Percentiles rank a stretch among this genome's conserved stretches.
phyloP scores from a whole-genome alignment of 2,113 vertebrate genomes.

The Elephantulus edwardii region DNA sequence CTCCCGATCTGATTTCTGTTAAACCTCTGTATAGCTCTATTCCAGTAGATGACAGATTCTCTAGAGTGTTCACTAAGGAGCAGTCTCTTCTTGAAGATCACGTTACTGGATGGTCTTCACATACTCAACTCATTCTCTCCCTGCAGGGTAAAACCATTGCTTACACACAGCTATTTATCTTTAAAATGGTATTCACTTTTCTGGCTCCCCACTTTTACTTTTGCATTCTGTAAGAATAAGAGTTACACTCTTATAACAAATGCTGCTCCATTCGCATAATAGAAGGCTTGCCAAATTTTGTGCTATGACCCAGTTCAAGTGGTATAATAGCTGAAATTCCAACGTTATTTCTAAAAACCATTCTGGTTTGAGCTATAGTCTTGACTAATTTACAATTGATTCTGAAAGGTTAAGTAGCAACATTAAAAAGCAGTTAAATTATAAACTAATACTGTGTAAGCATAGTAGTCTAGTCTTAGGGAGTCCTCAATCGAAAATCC shows the following conservation, averaged over 20 bases:
- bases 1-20: too few relatives aligned
- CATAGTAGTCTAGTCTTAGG: not conserved
- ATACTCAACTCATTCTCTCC: not conserved
- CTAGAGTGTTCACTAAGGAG: not conserved
- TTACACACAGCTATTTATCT: not conserved
- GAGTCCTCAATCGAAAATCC: not conserved
- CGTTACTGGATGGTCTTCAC: not conserved
- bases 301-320: not conserved
- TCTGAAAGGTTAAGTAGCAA: not conserved
- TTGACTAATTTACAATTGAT: not conserved
- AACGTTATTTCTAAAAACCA: not conserved
- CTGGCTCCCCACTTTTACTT: not conserved
- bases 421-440: not conserved
- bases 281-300: not conserved
- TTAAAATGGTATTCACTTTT: constrained; percentile 15
- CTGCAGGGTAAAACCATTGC: not conserved
- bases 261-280: not conserved
- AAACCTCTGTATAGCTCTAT: not conserved
- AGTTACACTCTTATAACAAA: constrained; percentile 16
- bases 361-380: not conserved
- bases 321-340: not conserved
- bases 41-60: not conserved
- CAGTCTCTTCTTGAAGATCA: not conserved
- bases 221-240: not conserved
- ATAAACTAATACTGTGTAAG: not conserved